These are phyloP conservation scores for Cotesia vestalis DNA, from an alignment of 1,140 invertebrate genomes.

Conservation along the genomic window DNA sequence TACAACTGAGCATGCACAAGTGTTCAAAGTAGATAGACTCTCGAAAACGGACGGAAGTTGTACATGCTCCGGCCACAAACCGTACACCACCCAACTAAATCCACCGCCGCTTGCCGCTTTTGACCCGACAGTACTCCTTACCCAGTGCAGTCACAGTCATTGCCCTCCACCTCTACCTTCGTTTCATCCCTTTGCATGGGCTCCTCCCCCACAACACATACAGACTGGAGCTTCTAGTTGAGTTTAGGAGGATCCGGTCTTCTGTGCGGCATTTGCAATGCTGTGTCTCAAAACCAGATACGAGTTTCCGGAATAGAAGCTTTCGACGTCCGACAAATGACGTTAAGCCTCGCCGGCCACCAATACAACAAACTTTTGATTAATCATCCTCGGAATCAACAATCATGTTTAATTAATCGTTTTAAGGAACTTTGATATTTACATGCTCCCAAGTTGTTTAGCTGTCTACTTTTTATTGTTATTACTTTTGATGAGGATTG, in stretches of 20 bases:
- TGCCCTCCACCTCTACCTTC: not conserved
- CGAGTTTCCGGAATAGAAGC: not conserved
- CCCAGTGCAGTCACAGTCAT: not conserved
- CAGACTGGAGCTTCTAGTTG: not conserved
- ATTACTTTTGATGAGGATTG: no score
- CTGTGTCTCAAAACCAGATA: constrained; percentile 6
- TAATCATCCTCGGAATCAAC: not conserved
- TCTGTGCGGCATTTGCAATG: constrained; percentile 2
- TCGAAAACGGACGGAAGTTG: constrained; percentile 33
- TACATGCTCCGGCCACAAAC: constrained; percentile 22
- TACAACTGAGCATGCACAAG: constrained; percentile 21
- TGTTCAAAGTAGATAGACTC: constrained; percentile 28
- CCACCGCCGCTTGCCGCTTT: not conserved
- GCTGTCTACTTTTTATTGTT: no score
- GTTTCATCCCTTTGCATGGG: not conserved
- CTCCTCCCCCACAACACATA: not conserved
- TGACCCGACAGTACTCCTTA: not conserved
- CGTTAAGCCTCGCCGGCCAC: not conserved
- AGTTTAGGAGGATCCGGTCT: not conserved
- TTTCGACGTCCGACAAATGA: constrained; percentile 12
- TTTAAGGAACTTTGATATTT: not conserved
- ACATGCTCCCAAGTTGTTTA: no score
- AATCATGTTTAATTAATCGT: not conserved
- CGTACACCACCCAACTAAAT: not conserved
- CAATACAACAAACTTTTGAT: not conserved